phyloP scores from a whole-genome alignment of 2,888 invertebrate genomes.

The Lasioglossum pauxillum region DNA sequence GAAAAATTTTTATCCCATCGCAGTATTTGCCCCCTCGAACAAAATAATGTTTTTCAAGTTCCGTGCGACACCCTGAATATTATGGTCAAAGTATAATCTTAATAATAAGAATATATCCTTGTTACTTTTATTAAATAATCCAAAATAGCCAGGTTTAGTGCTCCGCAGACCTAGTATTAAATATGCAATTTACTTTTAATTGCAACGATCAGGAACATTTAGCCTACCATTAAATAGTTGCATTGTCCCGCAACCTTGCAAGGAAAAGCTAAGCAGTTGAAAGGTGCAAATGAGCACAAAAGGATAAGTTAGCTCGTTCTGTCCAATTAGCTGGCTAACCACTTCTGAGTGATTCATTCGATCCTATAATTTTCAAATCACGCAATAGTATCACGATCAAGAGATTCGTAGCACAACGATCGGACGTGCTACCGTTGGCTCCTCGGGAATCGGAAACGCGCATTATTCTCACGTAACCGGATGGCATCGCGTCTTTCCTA shows the following conservation, averaged over 20 bases:
- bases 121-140: no score
- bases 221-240: no score
- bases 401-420: not conserved
- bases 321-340: not conserved
- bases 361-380: constrained; percentile 12
- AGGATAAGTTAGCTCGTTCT: not conserved
- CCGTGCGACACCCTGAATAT: no score
- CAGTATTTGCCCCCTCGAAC: no score
- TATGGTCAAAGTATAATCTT: no score
- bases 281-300: not conserved
- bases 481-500: not conserved
- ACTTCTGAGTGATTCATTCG: not conserved
- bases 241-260: not conserved
- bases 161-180: no score
- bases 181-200: no score
- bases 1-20: no score
- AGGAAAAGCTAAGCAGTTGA: not conserved
- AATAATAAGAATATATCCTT: no score
- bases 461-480: not conserved
- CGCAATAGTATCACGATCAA: not conserved
- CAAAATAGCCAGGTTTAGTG: no score
- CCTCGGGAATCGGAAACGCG: not conserved
- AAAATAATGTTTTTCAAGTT: no score
- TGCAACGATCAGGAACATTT: no score
- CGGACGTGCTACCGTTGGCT: not conserved